Evolutionary conservation across 2,888 invertebrate genomes (phyloP).

Genomic region (Antheraea yamamai): DNA sequence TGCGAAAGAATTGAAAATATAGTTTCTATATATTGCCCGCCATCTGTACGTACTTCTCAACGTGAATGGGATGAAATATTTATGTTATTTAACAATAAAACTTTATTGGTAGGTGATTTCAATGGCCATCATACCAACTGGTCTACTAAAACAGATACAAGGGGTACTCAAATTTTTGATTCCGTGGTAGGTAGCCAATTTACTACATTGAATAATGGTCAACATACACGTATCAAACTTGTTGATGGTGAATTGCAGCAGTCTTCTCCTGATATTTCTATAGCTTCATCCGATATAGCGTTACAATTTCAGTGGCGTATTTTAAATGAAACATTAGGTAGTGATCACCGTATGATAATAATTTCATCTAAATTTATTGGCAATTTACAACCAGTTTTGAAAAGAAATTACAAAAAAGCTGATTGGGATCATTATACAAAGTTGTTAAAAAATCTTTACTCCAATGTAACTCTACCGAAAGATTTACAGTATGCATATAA

Average conservation of each 20-base stretch:
- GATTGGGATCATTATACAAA: constrained; percentile 22
- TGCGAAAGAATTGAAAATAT: constrained; percentile 16
- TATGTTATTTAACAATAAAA: constrained; percentile 6
- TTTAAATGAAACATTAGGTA: constrained; percentile 29
- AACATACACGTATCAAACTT: constrained; percentile 25
- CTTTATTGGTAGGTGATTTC: constrained; percentile 27
- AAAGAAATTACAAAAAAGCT: constrained; percentile 23
- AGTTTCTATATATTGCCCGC: constrained; percentile 17
- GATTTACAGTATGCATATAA: constrained; percentile 9
- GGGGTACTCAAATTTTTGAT: constrained; percentile 30
- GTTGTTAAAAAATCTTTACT: constrained; percentile 1
- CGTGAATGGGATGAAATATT: constrained; percentile 18
- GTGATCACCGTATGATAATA: constrained; percentile 29
- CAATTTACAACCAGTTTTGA: background rate
- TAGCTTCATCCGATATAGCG: constrained; percentile 25
- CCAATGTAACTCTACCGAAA: background rate
- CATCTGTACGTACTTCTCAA: constrained; percentile 7
- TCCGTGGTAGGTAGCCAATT: constrained; percentile 24
- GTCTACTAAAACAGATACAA: constrained; percentile 27
- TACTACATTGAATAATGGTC: constrained; percentile 28
- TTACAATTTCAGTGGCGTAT: constrained; percentile 25
- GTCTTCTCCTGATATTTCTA: constrained; percentile 29
- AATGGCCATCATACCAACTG: constrained; percentile 32
- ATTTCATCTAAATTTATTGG: background rate
- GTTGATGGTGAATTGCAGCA: constrained; percentile 25